These are phyloP conservation scores for Leuciscus idus DNA, from an alignment of 2,113 vertebrate genomes.

Conservation along the genomic window DNA sequence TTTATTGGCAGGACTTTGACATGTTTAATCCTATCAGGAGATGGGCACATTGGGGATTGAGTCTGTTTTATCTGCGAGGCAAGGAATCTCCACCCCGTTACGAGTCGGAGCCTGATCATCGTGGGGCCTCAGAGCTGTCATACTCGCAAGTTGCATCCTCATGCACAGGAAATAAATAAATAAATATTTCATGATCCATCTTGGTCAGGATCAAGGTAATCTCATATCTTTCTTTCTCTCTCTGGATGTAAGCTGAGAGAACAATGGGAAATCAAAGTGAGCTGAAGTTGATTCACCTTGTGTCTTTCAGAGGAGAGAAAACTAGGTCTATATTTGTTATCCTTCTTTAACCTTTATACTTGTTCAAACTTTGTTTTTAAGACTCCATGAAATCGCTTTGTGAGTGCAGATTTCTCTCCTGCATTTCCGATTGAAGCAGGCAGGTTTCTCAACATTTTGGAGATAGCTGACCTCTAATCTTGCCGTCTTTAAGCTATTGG, in stretches of 20 bases:
- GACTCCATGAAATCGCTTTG: background rate
- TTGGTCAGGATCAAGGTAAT: slow-evolving; percentile 57
- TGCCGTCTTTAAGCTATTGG: background rate
- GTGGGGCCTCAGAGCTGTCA: slow-evolving; percentile 41
- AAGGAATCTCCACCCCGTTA: slow-evolving; percentile 43
- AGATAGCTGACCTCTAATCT: background rate
- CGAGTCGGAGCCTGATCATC: slow-evolving; percentile 41
- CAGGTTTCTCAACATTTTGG: background rate
- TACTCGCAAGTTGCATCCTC: slow-evolving; percentile 50
- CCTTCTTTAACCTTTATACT: slow-evolving; percentile 39
- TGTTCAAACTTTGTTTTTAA: slow-evolving; percentile 15
- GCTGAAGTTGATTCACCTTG: slow-evolving; percentile 40
- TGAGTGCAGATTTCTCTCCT: background rate
- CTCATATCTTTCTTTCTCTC: slow-evolving; percentile 31
- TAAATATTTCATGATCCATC: slow-evolving; percentile 60
- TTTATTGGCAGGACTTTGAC: slow-evolving; percentile 58
- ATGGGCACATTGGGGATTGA: slow-evolving; percentile 53
- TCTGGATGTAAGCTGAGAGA: slow-evolving; percentile 18
- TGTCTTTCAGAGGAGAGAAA: slow-evolving; percentile 25
- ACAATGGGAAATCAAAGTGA: slow-evolving; percentile 44
- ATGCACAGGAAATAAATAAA: slow-evolving; percentile 47
- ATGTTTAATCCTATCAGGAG: slow-evolving; percentile 55
- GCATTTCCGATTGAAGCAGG: background rate
- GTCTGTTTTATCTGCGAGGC: slow-evolving; percentile 44
- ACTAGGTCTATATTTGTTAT: slow-evolving; percentile 32